These are phyloP conservation scores for Nestor notabilis DNA, from an alignment of 2,113 vertebrate genomes.

Conservation along the genomic window DNA sequence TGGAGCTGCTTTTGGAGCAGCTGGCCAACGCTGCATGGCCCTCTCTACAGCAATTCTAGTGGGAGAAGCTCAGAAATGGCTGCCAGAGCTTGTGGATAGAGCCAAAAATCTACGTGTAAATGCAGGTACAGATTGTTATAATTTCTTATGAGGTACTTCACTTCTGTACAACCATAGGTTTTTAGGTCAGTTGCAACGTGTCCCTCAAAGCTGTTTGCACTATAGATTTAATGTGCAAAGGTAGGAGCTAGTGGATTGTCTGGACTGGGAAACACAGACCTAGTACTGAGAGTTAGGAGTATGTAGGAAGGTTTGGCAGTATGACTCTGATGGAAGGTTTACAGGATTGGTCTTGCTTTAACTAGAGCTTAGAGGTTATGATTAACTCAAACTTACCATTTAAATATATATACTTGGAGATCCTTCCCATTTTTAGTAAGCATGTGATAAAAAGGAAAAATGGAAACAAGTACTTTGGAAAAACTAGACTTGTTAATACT, in stretches of 20 bases:
- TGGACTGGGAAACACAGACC: background rate
- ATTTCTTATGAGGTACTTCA: background rate
- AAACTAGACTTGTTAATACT: background rate
- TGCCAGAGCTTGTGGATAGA: conserved; percentile 92
- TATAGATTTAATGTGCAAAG: background rate
- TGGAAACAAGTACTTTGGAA: background rate
- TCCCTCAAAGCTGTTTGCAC: background rate
- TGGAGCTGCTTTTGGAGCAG: conserved; percentile 95
- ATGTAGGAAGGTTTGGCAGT: background rate
- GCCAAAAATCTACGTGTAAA: conserved; percentile 89
- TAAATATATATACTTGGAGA: background rate
- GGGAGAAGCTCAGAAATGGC: conserved; percentile 89
- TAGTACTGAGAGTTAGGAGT: background rate
- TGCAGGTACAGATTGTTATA: conserved; percentile 80
- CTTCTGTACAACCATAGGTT: background rate
- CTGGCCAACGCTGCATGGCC: conserved; percentile 98
- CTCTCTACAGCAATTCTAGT: conserved; percentile 93
- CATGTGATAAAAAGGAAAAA: background rate
- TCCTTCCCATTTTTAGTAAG: background rate
- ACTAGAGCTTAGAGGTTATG: background rate
- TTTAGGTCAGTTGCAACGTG: background rate
- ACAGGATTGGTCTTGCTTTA: background rate
- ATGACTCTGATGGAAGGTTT: background rate
- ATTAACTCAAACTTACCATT: background rate
- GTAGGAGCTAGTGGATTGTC: background rate